phyloP scores from a whole-genome alignment of 2,797 vertebrate species.

The Xenops minutus region DNA sequence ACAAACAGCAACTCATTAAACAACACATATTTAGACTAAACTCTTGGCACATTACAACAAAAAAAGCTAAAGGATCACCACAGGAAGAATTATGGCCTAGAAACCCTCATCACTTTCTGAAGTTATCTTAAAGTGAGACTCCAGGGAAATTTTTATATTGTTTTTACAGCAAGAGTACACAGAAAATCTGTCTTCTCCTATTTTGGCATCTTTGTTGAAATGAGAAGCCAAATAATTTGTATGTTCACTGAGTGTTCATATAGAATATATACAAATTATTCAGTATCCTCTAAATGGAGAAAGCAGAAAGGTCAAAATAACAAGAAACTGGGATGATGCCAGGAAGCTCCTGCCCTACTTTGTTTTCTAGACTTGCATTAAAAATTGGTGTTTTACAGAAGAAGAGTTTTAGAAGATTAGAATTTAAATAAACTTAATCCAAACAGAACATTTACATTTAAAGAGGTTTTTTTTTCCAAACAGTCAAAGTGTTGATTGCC shows the following conservation, averaged over 20 bases:
- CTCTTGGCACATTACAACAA: conserved; percentile 9
- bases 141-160: conserved; percentile 19
- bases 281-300: background rate
- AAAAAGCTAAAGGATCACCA: conserved; percentile 43
- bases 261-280: conserved; percentile 54
- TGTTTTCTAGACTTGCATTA: background rate
- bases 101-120: background rate
- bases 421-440: conserved; percentile 24
- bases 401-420: background rate
- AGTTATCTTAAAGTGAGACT: conserved; percentile 34
- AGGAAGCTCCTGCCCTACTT: conserved; percentile 17
- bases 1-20: conserved; percentile 52
- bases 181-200: conserved; percentile 51
- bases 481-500: background rate
- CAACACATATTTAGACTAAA: conserved; percentile 49
- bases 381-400: background rate
- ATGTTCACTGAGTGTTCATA: conserved; percentile 33
- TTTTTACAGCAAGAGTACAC: conserved; percentile 42
- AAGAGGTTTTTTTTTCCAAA: background rate
- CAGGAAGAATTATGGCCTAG: conserved; percentile 48
- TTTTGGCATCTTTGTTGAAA: conserved; percentile 49
- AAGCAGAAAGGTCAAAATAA: conserved; percentile 37
- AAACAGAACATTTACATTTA: background rate
- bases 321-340: background rate
- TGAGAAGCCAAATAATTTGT: conserved; percentile 36